Conservation (phyloP, 2,113 vertebrate genomes). For the Xerus inauris region DNA sequence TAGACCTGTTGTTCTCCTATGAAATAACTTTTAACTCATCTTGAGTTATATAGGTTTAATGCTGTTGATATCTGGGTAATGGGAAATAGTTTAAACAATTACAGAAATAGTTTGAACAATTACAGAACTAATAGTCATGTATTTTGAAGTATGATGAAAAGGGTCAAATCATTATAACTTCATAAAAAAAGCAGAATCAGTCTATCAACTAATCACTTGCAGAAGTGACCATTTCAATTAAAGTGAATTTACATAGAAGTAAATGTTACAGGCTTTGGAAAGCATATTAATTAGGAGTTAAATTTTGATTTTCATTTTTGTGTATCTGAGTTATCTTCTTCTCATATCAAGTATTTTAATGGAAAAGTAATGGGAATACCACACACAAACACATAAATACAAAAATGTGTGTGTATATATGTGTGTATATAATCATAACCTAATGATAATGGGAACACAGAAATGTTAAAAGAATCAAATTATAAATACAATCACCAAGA, state of each 20-base stretch:
- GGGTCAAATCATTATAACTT: not conserved
- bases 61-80: not conserved
- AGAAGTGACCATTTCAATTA: not conserved
- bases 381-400: not conserved
- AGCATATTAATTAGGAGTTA: not conserved
- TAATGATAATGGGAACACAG: not conserved
- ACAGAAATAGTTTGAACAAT: conserved; percentile 4
- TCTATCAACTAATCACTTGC: not conserved
- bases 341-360: not conserved
- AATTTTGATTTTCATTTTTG: not conserved
- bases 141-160: not conserved
- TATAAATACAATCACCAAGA: conserved; percentile 1
- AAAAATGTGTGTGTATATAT: not conserved
- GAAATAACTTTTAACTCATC: conserved; percentile 3
- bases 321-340: not conserved
- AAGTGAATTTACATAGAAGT: not conserved
- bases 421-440: not conserved
- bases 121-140: not conserved
- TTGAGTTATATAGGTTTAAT: not conserved
- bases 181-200: not conserved
- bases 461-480: conserved; percentile 14
- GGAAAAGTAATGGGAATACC: not conserved
- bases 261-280: not conserved
- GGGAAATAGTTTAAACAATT: conserved; percentile 1
- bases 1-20: not conserved